Base-by-base conservation (phyloP, 2,113 vertebrate species). In the Leucosticte australis region DNA sequence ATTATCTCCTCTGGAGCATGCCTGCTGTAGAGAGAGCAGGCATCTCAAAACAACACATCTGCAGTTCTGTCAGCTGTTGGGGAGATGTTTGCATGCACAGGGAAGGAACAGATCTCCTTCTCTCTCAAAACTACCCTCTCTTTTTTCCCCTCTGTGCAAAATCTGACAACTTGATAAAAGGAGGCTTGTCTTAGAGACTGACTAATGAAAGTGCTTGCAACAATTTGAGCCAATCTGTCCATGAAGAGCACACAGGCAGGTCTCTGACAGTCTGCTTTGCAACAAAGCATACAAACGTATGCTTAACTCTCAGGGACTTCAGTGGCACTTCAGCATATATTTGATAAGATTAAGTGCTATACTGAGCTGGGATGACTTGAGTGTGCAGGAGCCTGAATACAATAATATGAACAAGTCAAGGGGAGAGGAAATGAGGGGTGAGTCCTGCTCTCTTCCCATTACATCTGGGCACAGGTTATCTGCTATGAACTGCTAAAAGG, bases 1-100 rank as follows among this genome's bases (percentile, higher is more conserved):
- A 92, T 96, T 92, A 88, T 86, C 82, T 91, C 85, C 85, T 68
- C 60, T 15, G 11, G 87, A 96, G 81, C 85, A 78, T 83, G 82
- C 42, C 81, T 92, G 31, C 70, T 87, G 33, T n/a, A 88, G 76
- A 75, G 87, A 71, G 68, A 68, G 83, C 52, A 95, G 64, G 82
- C 78, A 70, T 87, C 89, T 93, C 90, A 76, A 81, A 95, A 60
- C 88, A 89, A 26, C 69, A 50, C 63, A 77, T 93, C 87, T 90
- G 52, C 77, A 77, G 30, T 37, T 77, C 78, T 83, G 65, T 89
- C 64, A 88, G 65, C 89, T 92, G 35, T 30, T 84, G 69, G 60
- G 67, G 56, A 89, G 47, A 27, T 21, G 78, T 68, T 93, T 91
- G 75, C 55, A 21, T 57, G 27, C 59, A 26, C 8, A 26, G 1